phyloP scores from a whole-genome alignment of 2,888 invertebrate species.

The Cryptus viduatorius region DNA sequence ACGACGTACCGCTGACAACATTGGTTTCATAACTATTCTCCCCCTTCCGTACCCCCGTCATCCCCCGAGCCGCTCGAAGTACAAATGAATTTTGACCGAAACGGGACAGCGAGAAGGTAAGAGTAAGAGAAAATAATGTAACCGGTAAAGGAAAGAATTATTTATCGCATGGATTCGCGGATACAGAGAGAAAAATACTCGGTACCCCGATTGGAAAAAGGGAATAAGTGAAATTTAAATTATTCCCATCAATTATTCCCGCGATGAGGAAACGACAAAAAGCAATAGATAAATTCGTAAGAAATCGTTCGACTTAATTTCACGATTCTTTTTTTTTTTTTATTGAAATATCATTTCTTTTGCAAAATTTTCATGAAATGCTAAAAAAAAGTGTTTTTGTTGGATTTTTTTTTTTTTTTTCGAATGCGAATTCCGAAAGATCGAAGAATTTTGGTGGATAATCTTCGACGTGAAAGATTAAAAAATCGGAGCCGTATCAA shows the following conservation, averaged over 20 bases:
- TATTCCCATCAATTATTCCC: too few relatives aligned
- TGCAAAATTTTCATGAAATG: too few relatives aligned
- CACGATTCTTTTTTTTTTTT: too few relatives aligned
- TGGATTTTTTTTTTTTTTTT: too few relatives aligned
- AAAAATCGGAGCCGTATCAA: neutral
- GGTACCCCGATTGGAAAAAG: constrained; percentile 6
- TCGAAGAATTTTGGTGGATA: too few relatives aligned
- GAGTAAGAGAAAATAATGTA: constrained; percentile 26
- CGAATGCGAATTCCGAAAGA: too few relatives aligned
- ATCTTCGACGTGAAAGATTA: too few relatives aligned
- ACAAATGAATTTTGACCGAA: constrained; percentile 56
- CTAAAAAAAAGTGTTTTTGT: too few relatives aligned
- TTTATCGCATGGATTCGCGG: constrained; percentile 3
- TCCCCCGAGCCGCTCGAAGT: neutral
- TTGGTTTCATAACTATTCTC: constrained; percentile 75
- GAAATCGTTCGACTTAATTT: too few relatives aligned
- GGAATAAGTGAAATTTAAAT: too few relatives aligned
- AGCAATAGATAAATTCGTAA: too few relatives aligned
- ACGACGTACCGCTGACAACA: constrained; percentile 61
- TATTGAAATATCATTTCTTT: too few relatives aligned
- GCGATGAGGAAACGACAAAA: neutral
- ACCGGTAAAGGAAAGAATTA: constrained; percentile 30
- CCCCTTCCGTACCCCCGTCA: constrained; percentile 65
- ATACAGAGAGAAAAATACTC: neutral
- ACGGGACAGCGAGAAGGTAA: neutral